A percentile compares a stretch with the other conserved stretches of the same genome.
phyloP scores from a whole-genome alignment of 2,113 vertebrate genomes.

The Gyps fulvus region DNA sequence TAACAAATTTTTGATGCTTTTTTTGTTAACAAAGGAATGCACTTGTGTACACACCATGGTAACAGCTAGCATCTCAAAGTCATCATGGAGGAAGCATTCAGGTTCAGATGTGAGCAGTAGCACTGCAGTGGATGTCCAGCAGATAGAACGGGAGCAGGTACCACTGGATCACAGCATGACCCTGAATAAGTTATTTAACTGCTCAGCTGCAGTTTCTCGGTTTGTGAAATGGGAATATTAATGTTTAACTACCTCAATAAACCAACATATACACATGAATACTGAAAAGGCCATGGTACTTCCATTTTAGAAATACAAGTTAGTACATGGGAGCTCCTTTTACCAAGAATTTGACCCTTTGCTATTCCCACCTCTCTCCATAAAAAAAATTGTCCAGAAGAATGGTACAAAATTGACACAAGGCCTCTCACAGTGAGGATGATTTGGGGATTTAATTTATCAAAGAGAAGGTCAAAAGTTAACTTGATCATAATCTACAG shows the following conservation, averaged over 20 bases:
- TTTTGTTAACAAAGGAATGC: not conserved
- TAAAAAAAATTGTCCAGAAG: not conserved
- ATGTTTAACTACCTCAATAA: slow-evolving; percentile 25
- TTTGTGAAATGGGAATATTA: slow-evolving; percentile 29
- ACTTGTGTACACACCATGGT: fast-evolving
- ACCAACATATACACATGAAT: not conserved
- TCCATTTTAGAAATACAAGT: not conserved
- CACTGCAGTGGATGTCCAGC: not conserved
- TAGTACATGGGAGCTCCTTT: not conserved
- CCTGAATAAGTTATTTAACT: not conserved
- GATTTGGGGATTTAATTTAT: slow-evolving; percentile 6
- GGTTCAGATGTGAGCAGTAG: not conserved
- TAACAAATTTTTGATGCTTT: not conserved
- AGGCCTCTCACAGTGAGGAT: not conserved
- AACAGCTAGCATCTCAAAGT: not conserved
- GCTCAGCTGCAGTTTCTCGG: not conserved
- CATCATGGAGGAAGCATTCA: fast-evolving
- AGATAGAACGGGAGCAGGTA: not conserved
- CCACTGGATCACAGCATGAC: not conserved
- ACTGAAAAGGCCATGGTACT: not conserved
- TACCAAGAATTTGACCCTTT: not conserved
- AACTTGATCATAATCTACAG: slow-evolving; percentile 38
- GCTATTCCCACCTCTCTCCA: not conserved
- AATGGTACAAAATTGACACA: not conserved
- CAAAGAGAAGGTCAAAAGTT: slow-evolving; percentile 34